Base-by-base conservation (phyloP, 2,888 invertebrate species). In the Scaptomyza polygonia region DNA sequence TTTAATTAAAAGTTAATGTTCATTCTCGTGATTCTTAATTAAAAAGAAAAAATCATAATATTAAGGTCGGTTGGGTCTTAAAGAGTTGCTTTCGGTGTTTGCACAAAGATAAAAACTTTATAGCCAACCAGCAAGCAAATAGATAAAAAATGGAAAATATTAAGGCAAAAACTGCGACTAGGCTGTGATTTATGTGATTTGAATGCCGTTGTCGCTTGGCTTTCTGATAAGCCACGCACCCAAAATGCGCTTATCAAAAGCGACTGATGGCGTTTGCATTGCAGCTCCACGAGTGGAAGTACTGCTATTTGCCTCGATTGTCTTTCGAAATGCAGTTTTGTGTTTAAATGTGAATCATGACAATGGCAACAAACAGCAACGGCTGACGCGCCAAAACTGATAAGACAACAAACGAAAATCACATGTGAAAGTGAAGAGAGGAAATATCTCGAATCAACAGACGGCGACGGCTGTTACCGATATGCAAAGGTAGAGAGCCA, bases 101-200 rank as follows among this genome's bases (percentile, higher is more conserved):
- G 83, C 82, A 82, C 77, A 85, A 55, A 85, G 82, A 83, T 83
- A 87, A 83, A 75, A 80, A 87, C 65, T 83, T 83, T 83, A 83
- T 83, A 77, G 73, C 86, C 72, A 67, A 61, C 76, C 82, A 65
- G 76, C 39, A 16, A 85, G 79, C 68, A 73, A 79, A 68, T 76
- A 83, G 88, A 87, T 83, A 83, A 83, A 82, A 85, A 85, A 55
- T 56, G 55, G 55, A 66, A 80, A 69, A 86, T 75, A 79, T 67
- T 72, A 80, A 76, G 70, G 83, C 76, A 52, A 67, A 78, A 81
- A 74, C 78, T 72, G 78, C 81, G 85, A 77, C 81, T 81, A 75
- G 85, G 88, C 88, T 71, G 77, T 87, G 82, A 83, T 83, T 83
- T 87, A 83, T 85, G 73, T 69, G 88, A 85, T 83, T 87, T 79